Base-by-base conservation (phyloP, 2,797 vertebrate genomes). In the Capromys pilorides region DNA sequence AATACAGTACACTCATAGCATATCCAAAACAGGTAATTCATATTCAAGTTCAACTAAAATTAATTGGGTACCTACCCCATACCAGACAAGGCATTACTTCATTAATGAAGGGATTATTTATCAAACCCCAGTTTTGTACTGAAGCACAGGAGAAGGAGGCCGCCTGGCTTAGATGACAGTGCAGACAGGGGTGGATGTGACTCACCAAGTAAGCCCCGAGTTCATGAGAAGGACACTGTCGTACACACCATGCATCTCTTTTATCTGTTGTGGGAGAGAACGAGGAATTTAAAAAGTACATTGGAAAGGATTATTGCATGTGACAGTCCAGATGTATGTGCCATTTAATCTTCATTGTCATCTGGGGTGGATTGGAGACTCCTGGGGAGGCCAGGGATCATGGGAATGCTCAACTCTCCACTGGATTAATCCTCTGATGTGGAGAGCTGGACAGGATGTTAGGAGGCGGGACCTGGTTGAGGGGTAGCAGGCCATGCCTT, bases 1-100 rank as follows among this genome's bases (percentile, higher is more conserved):
- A 92, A 90, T 66, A 86, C 0, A 41, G 66, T 39, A 41, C 8
- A 26, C 79, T 67, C 62, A 41, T 10, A 67, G 36, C 84, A 69
- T 69, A 88, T 51, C 86, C 57, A 8, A 19, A 57, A 91, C 41
- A 80, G 79, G 28, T 67, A 41, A 90, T 92, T 83, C 28, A 83
- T 18, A 91, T 92, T 91, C 57, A 45, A 4, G 86, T 90, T 45
- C 51, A 31, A 33, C 45, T 61, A 66, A 77, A 89, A 90, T 78
- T 49, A 87, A 86, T 39, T 39, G 19, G 80, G 14, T 71, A 2
- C 54, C 54, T 28, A 18, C 49, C 28, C 26, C 26, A 19, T 16
- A 61, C n/a, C 19, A 88, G 86, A 59, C 36, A 66, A 28, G 36
- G 9, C 9, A 31, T 54, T 9, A 9, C 49, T 16, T 78, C 67